Conservation (phyloP, 2,888 invertebrate species). For the Ormia ochracea region DNA sequence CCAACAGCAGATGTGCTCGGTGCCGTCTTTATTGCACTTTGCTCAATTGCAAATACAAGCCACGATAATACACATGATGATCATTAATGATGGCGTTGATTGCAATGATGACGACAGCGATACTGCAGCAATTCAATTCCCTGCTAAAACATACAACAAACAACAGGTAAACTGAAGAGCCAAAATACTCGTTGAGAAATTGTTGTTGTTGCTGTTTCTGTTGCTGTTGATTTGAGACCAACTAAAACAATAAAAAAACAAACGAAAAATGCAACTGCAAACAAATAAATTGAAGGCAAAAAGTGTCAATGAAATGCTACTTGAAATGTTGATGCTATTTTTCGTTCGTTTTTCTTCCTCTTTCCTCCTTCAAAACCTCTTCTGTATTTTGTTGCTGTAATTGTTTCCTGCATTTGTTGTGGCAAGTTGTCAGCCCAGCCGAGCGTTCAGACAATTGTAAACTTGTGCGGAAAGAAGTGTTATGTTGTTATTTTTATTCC, state of each 20-base stretch:
- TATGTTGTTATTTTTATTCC: constrained; percentile 51
- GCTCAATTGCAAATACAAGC: constrained; percentile 31
- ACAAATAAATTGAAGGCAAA: constrained; percentile 27
- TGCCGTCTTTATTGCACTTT: constrained; percentile 50
- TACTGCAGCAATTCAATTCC: constrained; percentile 34
- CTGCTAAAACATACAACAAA: constrained; percentile 8
- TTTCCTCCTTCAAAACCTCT: constrained; percentile 12
- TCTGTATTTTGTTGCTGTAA: background rate
- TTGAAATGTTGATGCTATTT: constrained; percentile 53
- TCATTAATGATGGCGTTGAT: constrained; percentile 11
- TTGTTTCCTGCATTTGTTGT: constrained; percentile 1
- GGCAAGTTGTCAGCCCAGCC: background rate
- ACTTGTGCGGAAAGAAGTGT: constrained; percentile 40
- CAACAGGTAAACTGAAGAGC: constrained; percentile 19
- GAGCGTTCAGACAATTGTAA: background rate
- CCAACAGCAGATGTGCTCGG: background rate
- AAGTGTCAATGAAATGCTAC: constrained; percentile 60
- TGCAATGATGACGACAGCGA: background rate
- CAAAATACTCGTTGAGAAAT: background rate
- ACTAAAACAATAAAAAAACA: background rate
- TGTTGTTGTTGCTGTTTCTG: no score
- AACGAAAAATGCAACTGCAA: background rate
- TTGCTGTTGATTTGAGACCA: constrained; percentile 18
- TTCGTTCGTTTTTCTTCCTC: background rate
- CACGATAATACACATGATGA: constrained; percentile 19